These are phyloP conservation scores for Dipodomys stephensi DNA, from an alignment of 2,113 vertebrate species.

Conservation along the genomic window DNA sequence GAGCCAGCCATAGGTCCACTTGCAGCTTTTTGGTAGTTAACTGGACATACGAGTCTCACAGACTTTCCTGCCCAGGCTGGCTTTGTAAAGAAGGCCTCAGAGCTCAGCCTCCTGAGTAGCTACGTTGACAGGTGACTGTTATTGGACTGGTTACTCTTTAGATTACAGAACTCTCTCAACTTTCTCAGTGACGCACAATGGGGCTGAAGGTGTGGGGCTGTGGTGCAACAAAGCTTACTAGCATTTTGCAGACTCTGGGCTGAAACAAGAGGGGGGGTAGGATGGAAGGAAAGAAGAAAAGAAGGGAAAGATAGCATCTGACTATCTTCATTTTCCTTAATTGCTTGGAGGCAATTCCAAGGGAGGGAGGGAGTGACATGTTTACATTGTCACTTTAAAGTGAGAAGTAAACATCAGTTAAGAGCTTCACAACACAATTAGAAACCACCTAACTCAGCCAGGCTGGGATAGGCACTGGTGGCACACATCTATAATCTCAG, in stretches of 20 bases:
- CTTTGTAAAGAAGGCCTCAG: too few relatives aligned
- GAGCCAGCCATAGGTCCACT: too few relatives aligned
- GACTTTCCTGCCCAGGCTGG: too few relatives aligned
- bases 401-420: conserved; percentile 24
- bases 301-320: not conserved
- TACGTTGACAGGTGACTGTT: not conserved
- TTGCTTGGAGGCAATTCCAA: conserved; percentile 38
- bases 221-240: not conserved
- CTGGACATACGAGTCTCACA: too few relatives aligned
- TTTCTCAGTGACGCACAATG: not conserved
- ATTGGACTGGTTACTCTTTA: not conserved
- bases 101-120: too few relatives aligned
- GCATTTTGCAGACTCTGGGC: not conserved
- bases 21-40: too few relatives aligned
- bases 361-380: not conserved
- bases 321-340: conserved; percentile 8
- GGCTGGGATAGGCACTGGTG: too few relatives aligned
- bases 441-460: not conserved
- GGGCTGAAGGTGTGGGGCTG: not conserved
- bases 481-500: not conserved
- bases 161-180: not conserved
- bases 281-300: not conserved
- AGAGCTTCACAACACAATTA: not conserved
- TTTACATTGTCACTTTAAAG: conserved; percentile 45
- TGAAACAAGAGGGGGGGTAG: too few relatives aligned